phyloP scores from a whole-genome alignment of 1,140 invertebrate genomes.

The Archivesica marissinica region DNA sequence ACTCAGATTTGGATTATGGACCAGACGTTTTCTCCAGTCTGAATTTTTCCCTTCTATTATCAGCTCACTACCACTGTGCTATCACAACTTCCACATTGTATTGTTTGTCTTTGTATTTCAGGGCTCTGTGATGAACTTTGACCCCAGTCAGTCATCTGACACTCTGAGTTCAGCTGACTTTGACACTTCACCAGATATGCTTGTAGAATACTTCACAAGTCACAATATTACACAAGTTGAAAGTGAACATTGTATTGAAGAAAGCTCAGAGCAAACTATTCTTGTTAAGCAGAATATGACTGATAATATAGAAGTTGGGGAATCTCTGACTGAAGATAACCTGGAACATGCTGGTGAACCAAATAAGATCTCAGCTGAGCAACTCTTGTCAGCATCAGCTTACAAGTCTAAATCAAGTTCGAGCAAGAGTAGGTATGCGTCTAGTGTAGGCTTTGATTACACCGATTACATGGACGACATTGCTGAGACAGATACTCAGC shows the following conservation, averaged over 20 bases:
- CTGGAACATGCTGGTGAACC: background rate
- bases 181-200: slow-evolving; percentile 16
- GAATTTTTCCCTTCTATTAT: too few relatives aligned
- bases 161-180: slow-evolving; percentile 31
- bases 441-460: slow-evolving; percentile 50
- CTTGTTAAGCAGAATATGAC: background rate
- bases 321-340: too few relatives aligned
- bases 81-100: too few relatives aligned
- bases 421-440: slow-evolving; percentile 22
- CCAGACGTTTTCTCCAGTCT: too few relatives aligned
- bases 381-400: background rate
- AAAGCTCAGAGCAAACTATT: background rate
- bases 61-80: too few relatives aligned
- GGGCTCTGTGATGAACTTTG: slow-evolving; percentile 64
- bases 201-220: slow-evolving; percentile 14
- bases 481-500: slow-evolving; percentile 2
- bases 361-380: background rate
- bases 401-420: background rate
- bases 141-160: slow-evolving; percentile 63
- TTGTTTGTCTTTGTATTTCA: slow-evolving; percentile 30
- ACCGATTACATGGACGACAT: background rate
- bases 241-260: slow-evolving; percentile 12
- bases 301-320: too few relatives aligned
- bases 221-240: slow-evolving; percentile 44
- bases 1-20: too few relatives aligned